Conservation (phyloP, 2,888 invertebrate species). For the Polydrusus pterygomalis region DNA sequence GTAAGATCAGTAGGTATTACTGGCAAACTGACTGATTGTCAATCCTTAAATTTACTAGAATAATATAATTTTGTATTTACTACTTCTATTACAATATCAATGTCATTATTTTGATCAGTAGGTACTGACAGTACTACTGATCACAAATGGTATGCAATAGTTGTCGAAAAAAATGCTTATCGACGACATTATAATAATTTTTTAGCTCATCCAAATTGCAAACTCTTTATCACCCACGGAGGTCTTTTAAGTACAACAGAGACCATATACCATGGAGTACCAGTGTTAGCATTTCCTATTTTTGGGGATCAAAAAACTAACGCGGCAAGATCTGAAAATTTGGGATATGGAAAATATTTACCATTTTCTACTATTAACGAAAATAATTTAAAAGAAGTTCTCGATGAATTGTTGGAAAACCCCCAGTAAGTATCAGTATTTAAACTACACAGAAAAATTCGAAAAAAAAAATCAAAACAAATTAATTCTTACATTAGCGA, state of each 20-base stretch:
- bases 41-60: no score
- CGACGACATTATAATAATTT: background rate
- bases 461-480: no score
- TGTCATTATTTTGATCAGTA: no score
- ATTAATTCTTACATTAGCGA: no score
- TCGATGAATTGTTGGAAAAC: constrained; percentile 71
- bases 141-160: no score
- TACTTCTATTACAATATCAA: no score
- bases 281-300: constrained; percentile 73
- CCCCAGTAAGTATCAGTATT: constrained; percentile 58
- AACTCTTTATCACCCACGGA: constrained; percentile 66
- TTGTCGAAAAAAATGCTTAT: no score
- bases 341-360: constrained; percentile 70
- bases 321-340: constrained; percentile 69
- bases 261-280: constrained; percentile 72
- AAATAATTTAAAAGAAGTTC: constrained; percentile 66
- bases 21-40: no score
- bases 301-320: constrained; percentile 74
- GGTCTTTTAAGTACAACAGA: constrained; percentile 74
- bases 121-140: no score
- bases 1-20: no score
- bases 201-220: constrained; percentile 32
- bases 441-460: no score
- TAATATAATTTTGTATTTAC: no score
- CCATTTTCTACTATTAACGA: constrained; percentile 72